These are phyloP conservation scores for Whitmania pigra DNA, from an alignment of 1,140 invertebrate genomes.

Conservation along the genomic window DNA sequence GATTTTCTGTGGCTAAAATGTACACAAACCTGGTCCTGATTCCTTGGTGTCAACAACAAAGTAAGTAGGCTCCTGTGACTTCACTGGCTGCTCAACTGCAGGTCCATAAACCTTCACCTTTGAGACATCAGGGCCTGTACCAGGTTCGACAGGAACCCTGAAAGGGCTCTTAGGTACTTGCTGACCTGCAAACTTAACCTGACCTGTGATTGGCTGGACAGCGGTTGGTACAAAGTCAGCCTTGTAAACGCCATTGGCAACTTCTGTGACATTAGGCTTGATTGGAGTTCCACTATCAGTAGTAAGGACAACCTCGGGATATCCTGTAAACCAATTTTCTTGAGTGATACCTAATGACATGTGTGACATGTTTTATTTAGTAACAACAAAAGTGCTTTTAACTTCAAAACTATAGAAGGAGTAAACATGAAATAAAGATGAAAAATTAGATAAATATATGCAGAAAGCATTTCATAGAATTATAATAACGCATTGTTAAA, in stretches of 20 bases:
- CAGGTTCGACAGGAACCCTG: constrained; percentile 40
- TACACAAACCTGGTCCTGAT: constrained; percentile 19
- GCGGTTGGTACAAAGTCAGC: constrained; percentile 59
- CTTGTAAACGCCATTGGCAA: background rate
- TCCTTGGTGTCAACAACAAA: constrained; percentile 25
- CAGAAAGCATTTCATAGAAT: no score
- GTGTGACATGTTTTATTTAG: no score
- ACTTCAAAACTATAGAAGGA: no score
- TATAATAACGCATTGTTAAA: no score
- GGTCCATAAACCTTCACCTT: constrained; percentile 68
- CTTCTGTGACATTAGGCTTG: background rate
- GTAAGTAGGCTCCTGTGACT: constrained; percentile 23
- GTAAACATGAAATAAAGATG: no score
- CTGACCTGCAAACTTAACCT: constrained; percentile 87
- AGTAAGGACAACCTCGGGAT: background rate
- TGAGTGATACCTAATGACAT: no score
- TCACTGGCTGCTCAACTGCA: constrained; percentile 56
- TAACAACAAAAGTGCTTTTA: no score
- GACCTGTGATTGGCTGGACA: constrained; percentile 82
- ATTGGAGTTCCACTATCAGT: background rate
- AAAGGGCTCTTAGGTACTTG: constrained; percentile 58
- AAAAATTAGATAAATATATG: no score
- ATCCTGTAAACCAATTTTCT: background rate
- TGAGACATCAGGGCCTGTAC: constrained; percentile 59
- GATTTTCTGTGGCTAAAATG: background rate